phyloP scores from a whole-genome alignment of 1,140 invertebrate genomes.

The Bombus sylvicola region DNA sequence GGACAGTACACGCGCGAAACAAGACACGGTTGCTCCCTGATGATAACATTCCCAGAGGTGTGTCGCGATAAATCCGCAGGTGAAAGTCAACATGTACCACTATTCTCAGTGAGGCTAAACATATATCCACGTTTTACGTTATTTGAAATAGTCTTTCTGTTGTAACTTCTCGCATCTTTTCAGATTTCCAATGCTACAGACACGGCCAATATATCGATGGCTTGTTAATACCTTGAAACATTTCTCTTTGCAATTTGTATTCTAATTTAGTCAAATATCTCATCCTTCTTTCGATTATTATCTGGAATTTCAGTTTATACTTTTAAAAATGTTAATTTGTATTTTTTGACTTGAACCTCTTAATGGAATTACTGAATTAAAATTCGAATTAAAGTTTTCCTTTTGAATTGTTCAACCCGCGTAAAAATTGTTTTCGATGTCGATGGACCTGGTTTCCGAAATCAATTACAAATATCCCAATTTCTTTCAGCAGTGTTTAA shows the following conservation, averaged over 20 bases:
- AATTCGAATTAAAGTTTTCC: too few relatives aligned
- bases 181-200: neutral
- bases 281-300: neutral
- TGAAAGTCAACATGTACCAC: conserved; percentile 57
- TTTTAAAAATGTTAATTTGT: too few relatives aligned
- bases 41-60: conserved; percentile 70
- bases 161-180: neutral
- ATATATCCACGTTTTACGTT: conserved; percentile 6
- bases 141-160: neutral
- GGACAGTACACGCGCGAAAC: conserved; percentile 58
- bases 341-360: too few relatives aligned
- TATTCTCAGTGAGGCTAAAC: conserved; percentile 42
- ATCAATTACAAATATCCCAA: neutral
- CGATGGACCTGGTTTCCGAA: neutral
- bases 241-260: neutral
- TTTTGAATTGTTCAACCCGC: too few relatives aligned
- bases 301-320: too few relatives aligned
- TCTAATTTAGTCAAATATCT: neutral
- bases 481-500: neutral
- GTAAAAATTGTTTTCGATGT: too few relatives aligned
- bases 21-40: conserved; percentile 56
- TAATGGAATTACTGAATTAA: too few relatives aligned
- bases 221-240: neutral
- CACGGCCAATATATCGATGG: neutral
- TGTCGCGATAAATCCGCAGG: conserved; percentile 68